Conservation (phyloP, 2,113 vertebrate species). For the Sinocyclocheilus maitianheensis region DNA sequence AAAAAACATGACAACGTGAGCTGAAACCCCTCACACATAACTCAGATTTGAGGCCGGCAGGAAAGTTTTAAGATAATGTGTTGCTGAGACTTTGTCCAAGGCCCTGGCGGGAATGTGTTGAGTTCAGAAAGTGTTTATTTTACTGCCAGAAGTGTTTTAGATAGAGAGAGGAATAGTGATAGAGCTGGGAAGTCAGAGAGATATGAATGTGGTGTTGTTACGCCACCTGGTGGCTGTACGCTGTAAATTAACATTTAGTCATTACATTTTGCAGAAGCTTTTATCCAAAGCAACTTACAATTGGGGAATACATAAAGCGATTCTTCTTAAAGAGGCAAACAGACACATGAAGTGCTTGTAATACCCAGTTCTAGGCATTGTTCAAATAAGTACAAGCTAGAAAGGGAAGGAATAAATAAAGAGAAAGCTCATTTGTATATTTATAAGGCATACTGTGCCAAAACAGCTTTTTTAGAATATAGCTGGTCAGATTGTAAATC, state of each 20-base stretch:
- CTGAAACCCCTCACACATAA: background rate
- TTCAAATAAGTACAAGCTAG: too few relatives aligned
- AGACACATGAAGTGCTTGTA: too few relatives aligned
- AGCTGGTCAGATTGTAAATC: too few relatives aligned
- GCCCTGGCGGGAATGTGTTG: background rate
- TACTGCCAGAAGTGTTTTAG: background rate
- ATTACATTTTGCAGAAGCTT: too few relatives aligned
- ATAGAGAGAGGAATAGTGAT: background rate
- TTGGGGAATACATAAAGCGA: too few relatives aligned
- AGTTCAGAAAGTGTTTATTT: background rate
- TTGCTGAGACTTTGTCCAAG: background rate
- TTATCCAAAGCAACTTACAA: too few relatives aligned
- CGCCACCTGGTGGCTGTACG: constrained; percentile 68
- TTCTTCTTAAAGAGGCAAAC: too few relatives aligned
- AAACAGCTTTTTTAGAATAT: too few relatives aligned
- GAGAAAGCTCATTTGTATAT: background rate
- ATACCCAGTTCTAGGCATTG: too few relatives aligned
- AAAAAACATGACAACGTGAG: background rate
- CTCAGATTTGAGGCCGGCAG: background rate
- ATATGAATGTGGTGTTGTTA: constrained; percentile 42
- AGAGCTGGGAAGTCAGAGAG: background rate
- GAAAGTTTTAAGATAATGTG: constrained; percentile 10
- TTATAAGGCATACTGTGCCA: background rate
- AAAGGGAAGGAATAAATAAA: too few relatives aligned
- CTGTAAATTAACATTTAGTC: background rate